A percentile compares a stretch with the other conserved stretches of the same genome.
These are phyloP conservation scores for Pristionchus maxplancki DNA, from an alignment of 2,888 invertebrate genomes.

Conservation along the genomic window DNA sequence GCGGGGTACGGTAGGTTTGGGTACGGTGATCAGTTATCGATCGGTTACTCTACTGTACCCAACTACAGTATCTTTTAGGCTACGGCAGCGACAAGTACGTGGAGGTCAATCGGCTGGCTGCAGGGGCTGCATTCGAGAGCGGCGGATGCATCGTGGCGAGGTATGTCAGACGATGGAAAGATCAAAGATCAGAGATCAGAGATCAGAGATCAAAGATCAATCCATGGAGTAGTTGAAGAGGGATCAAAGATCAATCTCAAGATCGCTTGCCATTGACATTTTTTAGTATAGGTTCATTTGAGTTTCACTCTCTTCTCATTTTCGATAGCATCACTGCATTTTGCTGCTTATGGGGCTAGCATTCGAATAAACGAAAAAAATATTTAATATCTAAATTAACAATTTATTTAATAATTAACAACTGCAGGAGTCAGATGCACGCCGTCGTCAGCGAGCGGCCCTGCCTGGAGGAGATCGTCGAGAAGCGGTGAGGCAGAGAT, in stretches of 20 bases:
- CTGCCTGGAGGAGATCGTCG: conserved; percentile 61
- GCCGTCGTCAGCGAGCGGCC: conserved; percentile 65
- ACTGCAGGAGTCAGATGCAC: conserved; percentile 61
- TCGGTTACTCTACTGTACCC: neutral
- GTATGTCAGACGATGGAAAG: neutral
- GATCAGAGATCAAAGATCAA: no score
- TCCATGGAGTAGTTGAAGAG: no score
- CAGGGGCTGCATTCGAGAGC: conserved; percentile 63
- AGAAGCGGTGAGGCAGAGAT: conserved; percentile 56
- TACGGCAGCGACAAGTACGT: conserved; percentile 68
- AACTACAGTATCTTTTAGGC: conserved; percentile 47
- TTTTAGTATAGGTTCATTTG: no score
- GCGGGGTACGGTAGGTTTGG: neutral
- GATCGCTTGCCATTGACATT: no score
- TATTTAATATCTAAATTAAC: no score
- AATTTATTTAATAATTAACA: no score
- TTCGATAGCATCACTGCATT: no score
- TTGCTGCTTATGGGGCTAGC: no score
- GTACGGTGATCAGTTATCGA: neutral
- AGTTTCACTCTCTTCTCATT: no score
- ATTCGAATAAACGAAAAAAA: no score
- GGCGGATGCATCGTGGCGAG: conserved; percentile 68
- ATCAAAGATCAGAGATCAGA: neutral
- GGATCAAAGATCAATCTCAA: no score
- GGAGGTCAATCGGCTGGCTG: conserved; percentile 69